These are phyloP conservation scores for Sinosuthora webbiana DNA, from an alignment of 2,113 vertebrate species.

Conservation along the genomic window DNA sequence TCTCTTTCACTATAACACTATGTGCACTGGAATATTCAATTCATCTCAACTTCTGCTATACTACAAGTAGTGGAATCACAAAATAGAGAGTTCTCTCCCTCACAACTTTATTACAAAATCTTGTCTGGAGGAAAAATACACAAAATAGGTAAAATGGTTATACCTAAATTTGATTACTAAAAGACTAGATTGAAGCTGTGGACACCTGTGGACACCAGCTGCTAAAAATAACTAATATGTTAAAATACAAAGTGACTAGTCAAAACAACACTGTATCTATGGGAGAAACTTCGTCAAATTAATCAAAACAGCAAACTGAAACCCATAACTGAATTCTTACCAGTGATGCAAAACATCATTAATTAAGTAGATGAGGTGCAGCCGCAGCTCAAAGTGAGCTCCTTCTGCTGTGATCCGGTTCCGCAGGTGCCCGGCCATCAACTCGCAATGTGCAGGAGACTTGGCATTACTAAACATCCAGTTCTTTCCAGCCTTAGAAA, in stretches of 20 bases:
- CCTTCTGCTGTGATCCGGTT: slow-evolving; percentile 88
- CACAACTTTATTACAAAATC: not conserved
- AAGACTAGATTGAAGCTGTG: not conserved
- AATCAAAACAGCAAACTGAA: not conserved
- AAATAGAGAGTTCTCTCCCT: not conserved
- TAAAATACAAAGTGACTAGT: not conserved
- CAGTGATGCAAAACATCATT: slow-evolving; percentile 97
- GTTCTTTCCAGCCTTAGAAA: slow-evolving; percentile 90
- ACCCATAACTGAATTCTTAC: slow-evolving; percentile 42
- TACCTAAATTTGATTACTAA: not conserved
- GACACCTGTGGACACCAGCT: not conserved
- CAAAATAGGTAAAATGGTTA: not conserved
- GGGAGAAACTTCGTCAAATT: not conserved
- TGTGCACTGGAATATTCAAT: not conserved
- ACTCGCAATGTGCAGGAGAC: slow-evolving; percentile 87
- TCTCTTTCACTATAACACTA: not conserved
- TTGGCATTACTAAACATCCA: slow-evolving; percentile 99
- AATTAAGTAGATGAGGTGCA: slow-evolving; percentile 96
- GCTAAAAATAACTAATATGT: accelerated
- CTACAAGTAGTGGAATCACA: not conserved
- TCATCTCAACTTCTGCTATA: not conserved
- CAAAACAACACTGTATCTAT: not conserved
- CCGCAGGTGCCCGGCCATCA: slow-evolving; percentile 94
- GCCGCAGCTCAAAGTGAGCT: slow-evolving; percentile 90
- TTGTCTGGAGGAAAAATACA: not conserved